Conservation (phyloP, 2,888 invertebrate species). For the Athripsodes cinereus region DNA sequence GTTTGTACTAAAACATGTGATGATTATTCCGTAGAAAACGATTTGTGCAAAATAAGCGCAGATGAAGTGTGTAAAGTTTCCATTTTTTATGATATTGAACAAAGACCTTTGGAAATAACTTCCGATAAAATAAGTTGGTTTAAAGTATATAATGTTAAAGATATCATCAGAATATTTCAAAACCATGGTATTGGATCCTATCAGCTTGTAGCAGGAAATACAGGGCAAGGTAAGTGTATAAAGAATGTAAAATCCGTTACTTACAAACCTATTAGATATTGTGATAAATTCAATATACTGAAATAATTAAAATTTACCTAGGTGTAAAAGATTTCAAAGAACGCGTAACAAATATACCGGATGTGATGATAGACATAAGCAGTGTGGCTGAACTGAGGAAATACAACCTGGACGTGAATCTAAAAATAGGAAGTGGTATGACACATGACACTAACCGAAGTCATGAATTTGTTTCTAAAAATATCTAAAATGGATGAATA, state of each 20-base stretch:
- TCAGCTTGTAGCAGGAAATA: constrained; percentile 63
- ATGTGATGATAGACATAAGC: constrained; percentile 56
- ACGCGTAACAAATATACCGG: constrained; percentile 33
- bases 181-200: constrained; percentile 45
- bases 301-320: constrained; percentile 26
- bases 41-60: constrained; percentile 37
- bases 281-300: neutral
- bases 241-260: too few species aligned
- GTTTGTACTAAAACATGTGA: constrained; percentile 38
- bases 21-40: constrained; percentile 30
- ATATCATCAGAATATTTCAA: constrained; percentile 30
- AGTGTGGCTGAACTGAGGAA: constrained; percentile 48
- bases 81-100: constrained; percentile 6
- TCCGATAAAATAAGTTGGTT: constrained; percentile 42
- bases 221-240: constrained; percentile 57
- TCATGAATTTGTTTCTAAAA: constrained; percentile 44
- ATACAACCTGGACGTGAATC: constrained; percentile 35
- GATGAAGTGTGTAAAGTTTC: constrained; percentile 1
- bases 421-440: constrained; percentile 52
- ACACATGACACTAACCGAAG: constrained; percentile 43
- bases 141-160: constrained; percentile 6
- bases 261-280: too few species aligned
- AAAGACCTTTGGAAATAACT: constrained; percentile 36
- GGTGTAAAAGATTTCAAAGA: constrained; percentile 43
- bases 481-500: constrained; percentile 39